Percentiles rank a stretch among this genome's conserved stretches.
phyloP scores from a whole-genome alignment of 2,113 vertebrate genomes.

The Myxocyprinus asiaticus region DNA sequence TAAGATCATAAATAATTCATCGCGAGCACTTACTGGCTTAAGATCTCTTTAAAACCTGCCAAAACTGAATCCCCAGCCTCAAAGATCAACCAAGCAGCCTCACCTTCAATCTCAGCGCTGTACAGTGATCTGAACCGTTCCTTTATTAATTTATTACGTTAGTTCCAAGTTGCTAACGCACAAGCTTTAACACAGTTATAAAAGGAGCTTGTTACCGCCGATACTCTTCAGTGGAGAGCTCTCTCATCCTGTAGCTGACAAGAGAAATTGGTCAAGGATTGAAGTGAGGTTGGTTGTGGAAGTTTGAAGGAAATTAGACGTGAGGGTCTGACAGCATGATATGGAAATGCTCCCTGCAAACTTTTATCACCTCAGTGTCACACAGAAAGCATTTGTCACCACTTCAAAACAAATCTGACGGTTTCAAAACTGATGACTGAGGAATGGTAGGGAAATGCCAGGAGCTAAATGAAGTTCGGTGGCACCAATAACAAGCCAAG shows the following conservation, averaged over 20 bases:
- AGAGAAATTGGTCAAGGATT: neutral
- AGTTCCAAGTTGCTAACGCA: too few relatives aligned
- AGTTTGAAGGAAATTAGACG: neutral
- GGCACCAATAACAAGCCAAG: too few relatives aligned
- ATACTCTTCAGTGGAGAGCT: neutral
- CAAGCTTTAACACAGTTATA: neutral
- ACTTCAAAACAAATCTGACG: conserved; percentile 8
- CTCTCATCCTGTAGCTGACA: neutral
- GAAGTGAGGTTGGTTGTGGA: neutral
- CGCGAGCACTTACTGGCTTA: neutral
- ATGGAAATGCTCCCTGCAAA: conserved; percentile 7
- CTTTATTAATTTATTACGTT: neutral
- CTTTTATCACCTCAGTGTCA: conserved; percentile 29
- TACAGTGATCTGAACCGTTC: neutral
- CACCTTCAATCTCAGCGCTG: neutral
- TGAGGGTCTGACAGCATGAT: conserved; percentile 6
- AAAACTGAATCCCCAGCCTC: neutral
- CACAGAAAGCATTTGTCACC: conserved; percentile 6
- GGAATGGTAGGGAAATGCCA: neutral
- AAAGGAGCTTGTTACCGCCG: neutral
- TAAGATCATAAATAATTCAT: conserved; percentile 29
- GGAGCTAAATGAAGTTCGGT: too few relatives aligned
- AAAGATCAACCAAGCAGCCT: neutral
- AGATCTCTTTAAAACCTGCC: neutral
- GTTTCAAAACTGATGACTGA: neutral